Conservation (phyloP, 2,113 vertebrate species). For the Archilochus colubris region DNA sequence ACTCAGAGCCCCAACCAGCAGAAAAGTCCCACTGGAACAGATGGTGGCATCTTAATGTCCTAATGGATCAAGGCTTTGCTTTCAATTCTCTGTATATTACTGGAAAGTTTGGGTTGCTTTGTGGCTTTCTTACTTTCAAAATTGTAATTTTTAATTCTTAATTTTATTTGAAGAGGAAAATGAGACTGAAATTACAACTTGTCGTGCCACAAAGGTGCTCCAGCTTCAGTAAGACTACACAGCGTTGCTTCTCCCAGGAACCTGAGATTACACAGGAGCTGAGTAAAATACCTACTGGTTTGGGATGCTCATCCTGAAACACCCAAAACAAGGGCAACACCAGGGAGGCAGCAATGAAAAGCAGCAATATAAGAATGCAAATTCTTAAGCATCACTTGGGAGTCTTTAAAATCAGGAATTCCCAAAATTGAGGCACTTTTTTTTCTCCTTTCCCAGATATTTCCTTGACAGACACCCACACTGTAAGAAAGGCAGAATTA, state of each 20-base stretch:
- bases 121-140: not conserved
- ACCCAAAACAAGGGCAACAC: not conserved
- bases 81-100: not conserved
- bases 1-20: not conserved
- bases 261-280: fast-evolving
- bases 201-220: not conserved
- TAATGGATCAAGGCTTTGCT: not conserved
- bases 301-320: not conserved
- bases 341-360: not conserved
- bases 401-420: not conserved
- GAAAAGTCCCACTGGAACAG: not conserved
- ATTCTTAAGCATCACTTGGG: not conserved
- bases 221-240: not conserved
- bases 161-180: not conserved
- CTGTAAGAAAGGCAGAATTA: not conserved
- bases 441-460: not conserved
- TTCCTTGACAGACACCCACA: not conserved
- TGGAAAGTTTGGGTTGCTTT: not conserved
- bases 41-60: not conserved
- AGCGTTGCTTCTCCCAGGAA: not conserved
- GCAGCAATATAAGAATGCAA: not conserved
- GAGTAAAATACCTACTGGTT: not conserved
- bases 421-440: not conserved
- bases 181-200: not conserved
- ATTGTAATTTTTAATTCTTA: not conserved